Evolutionary conservation across 92 coral and sea anemone species (phyloP).

Genomic region (Palythoa grandis): DNA sequence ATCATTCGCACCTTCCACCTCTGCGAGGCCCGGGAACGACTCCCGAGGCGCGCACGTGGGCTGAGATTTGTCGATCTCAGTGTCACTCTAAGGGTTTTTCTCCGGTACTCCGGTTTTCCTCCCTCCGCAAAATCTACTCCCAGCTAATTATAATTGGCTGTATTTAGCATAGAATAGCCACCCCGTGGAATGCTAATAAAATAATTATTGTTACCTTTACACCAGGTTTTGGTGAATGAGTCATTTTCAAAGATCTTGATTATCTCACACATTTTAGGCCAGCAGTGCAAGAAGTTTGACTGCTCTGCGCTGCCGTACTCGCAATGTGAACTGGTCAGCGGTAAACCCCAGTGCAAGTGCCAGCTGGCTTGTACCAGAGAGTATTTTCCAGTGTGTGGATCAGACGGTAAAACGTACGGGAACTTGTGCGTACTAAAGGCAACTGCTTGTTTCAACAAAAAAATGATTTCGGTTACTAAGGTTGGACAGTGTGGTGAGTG

Average conservation of each 20-base stretch:
- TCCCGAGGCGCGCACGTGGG: no score
- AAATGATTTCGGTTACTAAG: conserved; percentile 41
- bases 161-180: no score
- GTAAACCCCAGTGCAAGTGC: conserved; percentile 29
- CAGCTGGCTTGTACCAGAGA: conserved; percentile 35
- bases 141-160: no score
- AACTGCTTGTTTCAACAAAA: conserved; percentile 38
- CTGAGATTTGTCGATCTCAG: no score
- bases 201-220: no score
- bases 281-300: neutral
- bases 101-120: no score
- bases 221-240: neutral
- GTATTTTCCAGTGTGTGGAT: conserved; percentile 28
- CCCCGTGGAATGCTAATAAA: no score
- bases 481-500: conserved; percentile 47
- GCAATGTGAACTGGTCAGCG: conserved; percentile 32
- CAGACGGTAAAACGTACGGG: conserved; percentile 34
- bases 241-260: neutral
- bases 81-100: no score
- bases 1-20: no score
- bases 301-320: conserved; percentile 21
- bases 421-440: conserved; percentile 27
- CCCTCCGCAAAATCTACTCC: no score
- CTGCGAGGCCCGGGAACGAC: no score
- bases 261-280: neutral